These are phyloP conservation scores for Telmatherina bonti DNA, from an alignment of 2,797 vertebrate species.

Conservation along the genomic window DNA sequence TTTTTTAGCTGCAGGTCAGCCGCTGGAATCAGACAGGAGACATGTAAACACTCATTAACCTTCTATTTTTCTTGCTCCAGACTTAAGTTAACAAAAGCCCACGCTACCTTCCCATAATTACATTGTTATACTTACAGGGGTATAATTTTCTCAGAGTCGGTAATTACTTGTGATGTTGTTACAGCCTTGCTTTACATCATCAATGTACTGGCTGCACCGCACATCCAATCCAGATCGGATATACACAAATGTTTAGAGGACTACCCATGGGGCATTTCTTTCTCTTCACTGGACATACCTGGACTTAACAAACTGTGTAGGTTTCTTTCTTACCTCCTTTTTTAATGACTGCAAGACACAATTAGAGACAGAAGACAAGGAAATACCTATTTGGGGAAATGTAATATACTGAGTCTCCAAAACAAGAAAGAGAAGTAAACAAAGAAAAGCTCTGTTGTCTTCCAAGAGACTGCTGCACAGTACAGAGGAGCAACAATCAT, in stretches of 20 bases:
- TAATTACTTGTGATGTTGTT: constrained; percentile 59
- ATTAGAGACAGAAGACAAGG: not conserved
- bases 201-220: constrained; percentile 22
- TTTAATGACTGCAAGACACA: constrained; percentile 20
- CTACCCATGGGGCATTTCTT: constrained; percentile 40
- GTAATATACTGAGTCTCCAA: not conserved
- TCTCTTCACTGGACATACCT: constrained; percentile 49
- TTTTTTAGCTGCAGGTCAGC: constrained; percentile 61
- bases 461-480: not conserved
- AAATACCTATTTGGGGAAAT: too few species aligned
- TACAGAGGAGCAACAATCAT: not conserved
- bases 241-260: constrained; percentile 47
- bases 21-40: constrained; percentile 60
- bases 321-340: constrained; percentile 32
- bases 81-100: constrained; percentile 58
- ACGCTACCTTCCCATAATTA: constrained; percentile 61
- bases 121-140: constrained; percentile 50
- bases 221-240: constrained; percentile 23
- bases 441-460: not conserved
- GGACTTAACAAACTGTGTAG: constrained; percentile 40
- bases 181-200: constrained; percentile 39
- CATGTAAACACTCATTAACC: constrained; percentile 65
- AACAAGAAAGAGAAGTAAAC: constrained; percentile 4
- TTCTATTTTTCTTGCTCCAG: constrained; percentile 47
- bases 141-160: constrained; percentile 57